Conservation (phyloP, 2,797 vertebrate genomes). For the Aeoliscus strigatus region DNA sequence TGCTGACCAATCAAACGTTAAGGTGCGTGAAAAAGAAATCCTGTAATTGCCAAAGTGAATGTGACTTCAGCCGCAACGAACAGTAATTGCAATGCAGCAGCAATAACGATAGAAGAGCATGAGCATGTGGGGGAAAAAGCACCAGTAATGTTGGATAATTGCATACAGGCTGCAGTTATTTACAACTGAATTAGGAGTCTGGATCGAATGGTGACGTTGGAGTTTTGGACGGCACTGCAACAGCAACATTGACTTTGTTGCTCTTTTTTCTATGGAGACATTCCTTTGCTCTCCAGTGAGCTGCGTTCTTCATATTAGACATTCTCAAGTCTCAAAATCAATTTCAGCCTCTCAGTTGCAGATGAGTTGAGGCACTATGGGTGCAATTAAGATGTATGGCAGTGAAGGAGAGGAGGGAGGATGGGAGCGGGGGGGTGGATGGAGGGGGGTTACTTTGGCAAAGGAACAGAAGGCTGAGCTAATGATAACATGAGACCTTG, state of each 20-base stretch:
- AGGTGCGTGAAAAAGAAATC: too few species aligned
- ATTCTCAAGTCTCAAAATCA: constrained; percentile 49
- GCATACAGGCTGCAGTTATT: constrained; percentile 37
- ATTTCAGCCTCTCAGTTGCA: constrained; percentile 39
- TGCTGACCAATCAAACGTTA: background rate
- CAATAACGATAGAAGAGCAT: constrained; percentile 36
- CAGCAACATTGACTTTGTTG: constrained; percentile 18
- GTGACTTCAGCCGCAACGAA: too few species aligned
- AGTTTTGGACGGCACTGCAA: constrained; percentile 30
- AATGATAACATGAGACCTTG: constrained; percentile 66
- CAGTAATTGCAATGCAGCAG: constrained; percentile 23
- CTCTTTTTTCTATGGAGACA: constrained; percentile 43
- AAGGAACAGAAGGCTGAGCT: constrained; percentile 60
- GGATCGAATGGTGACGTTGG: constrained; percentile 12
- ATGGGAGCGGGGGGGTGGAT: constrained; percentile 16
- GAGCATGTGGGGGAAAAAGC: constrained; percentile 14
- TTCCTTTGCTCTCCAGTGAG: constrained; percentile 50
- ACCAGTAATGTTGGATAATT: constrained; percentile 33
- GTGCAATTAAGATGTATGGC: constrained; percentile 61
- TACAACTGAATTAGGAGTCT: constrained; percentile 29
- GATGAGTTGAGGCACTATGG: constrained; percentile 41
- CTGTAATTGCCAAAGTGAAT: too few species aligned
- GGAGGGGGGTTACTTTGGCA: constrained; percentile 44
- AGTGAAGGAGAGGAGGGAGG: constrained; percentile 28
- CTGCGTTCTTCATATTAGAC: constrained; percentile 41